Conservation (phyloP, 1,140 invertebrate genomes). For the Latrodectus geometricus region DNA sequence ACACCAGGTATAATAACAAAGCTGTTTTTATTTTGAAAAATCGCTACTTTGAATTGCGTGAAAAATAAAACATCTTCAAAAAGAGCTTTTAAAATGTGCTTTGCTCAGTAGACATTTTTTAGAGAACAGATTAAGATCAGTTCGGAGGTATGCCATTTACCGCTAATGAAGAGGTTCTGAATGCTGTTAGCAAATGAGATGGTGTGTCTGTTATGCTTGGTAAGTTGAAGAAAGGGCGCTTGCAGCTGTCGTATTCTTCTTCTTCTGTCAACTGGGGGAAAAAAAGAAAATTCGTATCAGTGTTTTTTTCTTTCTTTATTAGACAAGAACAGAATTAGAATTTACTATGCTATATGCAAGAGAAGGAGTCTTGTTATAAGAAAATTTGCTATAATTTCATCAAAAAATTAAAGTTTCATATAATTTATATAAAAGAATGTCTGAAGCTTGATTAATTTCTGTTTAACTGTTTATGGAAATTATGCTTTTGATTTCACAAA, state of each 20-base stretch:
- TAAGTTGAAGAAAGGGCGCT: conserved; percentile 6
- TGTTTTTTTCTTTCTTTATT: not conserved
- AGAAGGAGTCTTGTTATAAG: no score
- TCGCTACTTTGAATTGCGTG: no score
- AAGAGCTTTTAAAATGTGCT: not conserved
- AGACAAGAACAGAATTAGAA: not conserved
- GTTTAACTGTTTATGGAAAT: no score
- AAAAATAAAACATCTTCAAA: not conserved
- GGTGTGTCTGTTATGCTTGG: conserved; percentile 8
- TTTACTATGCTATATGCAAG: no score
- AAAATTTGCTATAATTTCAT: no score
- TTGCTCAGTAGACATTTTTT: not conserved
- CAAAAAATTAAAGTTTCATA: no score
- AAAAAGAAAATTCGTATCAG: not conserved
- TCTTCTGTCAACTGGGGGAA: not conserved
- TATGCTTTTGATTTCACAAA: no score
- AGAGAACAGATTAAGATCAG: not conserved
- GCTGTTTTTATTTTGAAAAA: no score
- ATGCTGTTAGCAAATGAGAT: conserved; percentile 35
- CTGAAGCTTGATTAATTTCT: no score
- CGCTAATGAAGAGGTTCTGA: conserved; percentile 42
- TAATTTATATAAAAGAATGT: no score
- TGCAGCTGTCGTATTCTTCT: not conserved
- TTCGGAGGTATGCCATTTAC: conserved; percentile 36
- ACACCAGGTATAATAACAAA: no score